Evolutionary conservation across 1,140 invertebrate genomes (phyloP).

Genomic region (Eubasilissa regina): DNA sequence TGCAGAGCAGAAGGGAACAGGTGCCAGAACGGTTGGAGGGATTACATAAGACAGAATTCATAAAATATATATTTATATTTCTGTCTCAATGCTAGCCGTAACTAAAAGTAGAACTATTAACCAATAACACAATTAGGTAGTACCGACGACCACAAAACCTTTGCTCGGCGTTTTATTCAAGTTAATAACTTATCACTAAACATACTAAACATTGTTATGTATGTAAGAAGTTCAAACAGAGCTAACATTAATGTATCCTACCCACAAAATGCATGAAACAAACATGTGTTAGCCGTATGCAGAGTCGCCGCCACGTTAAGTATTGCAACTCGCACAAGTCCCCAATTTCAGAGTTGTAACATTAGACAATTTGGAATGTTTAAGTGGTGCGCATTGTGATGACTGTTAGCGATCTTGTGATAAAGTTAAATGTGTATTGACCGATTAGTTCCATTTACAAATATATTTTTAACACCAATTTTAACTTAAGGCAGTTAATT

Average conservation of each 20-base stretch:
- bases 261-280: constrained; percentile 46
- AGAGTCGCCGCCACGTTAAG: constrained; percentile 11
- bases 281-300: constrained; percentile 4
- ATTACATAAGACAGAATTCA: constrained; percentile 17
- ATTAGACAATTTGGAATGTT: constrained; percentile 40
- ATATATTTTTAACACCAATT: not conserved
- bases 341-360: constrained; percentile 3
- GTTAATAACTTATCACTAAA: constrained; percentile 50
- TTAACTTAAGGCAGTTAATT: not conserved
- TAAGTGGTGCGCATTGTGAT: constrained; percentile 20
- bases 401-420: constrained; percentile 8
- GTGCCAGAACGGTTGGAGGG: constrained; percentile 25
- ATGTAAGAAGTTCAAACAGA: constrained; percentile 55
- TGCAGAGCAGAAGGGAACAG: constrained; percentile 4
- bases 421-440: not conserved
- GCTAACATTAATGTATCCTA: constrained; percentile 47
- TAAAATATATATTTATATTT: constrained; percentile 9
- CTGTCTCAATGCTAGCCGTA: constrained; percentile 47
- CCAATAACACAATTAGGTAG: constrained; percentile 59
- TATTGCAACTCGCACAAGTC: constrained; percentile 11
- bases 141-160: constrained; percentile 58
- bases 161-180: constrained; percentile 54
- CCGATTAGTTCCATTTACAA: not conserved
- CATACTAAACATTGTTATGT: constrained; percentile 46
- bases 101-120: constrained; percentile 56